Conservation (phyloP, 2,113 vertebrate species). For the Campylorhamphus procurvoides region DNA sequence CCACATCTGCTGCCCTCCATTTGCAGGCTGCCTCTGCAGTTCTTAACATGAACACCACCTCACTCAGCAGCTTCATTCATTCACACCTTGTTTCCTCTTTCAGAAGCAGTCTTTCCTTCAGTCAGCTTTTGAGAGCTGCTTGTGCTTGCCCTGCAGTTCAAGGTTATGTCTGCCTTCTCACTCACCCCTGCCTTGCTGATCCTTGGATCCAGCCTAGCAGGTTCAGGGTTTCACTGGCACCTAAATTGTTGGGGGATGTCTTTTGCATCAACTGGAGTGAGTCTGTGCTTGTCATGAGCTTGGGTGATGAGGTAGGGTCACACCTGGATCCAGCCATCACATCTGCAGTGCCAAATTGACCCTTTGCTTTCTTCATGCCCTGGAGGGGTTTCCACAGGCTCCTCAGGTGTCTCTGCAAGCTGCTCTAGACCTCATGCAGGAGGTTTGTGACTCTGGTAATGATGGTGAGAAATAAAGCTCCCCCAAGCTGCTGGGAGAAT, state of each 20-base stretch:
- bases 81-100: not conserved
- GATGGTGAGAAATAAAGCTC: not conserved
- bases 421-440: not conserved
- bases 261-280: not conserved
- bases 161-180: not conserved
- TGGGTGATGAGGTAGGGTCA: not conserved
- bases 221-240: not conserved
- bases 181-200: not conserved
- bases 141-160: not conserved
- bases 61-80: not conserved
- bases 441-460: not conserved
- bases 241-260: not conserved
- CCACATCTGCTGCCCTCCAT: not conserved
- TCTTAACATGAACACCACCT: not conserved
- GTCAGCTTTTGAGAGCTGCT: accelerated
- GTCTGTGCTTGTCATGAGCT: not conserved
- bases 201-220: not conserved
- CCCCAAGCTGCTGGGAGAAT: not conserved
- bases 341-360: accelerated
- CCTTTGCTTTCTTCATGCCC: not conserved
- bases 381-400: accelerated
- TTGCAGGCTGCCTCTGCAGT: not conserved
- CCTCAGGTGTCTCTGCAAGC: not conserved
- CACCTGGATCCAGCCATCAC: not conserved
- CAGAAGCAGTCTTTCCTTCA: not conserved